Base-by-base conservation (phyloP, 1,140 invertebrate species). In the Pseudomyrmex gracilis region DNA sequence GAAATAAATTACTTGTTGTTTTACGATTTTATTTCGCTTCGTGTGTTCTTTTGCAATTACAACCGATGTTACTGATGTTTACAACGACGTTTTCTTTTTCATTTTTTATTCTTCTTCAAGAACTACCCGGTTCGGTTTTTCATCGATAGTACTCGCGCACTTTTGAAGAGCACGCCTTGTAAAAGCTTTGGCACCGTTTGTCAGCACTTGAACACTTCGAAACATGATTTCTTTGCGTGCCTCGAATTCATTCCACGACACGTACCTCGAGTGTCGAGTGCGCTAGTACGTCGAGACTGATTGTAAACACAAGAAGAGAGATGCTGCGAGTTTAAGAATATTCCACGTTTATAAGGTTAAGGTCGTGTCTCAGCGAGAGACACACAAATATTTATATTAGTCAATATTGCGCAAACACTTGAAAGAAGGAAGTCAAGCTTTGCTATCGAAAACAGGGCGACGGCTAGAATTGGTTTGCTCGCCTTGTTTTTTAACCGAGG, bases 361-460 rank as follows among this genome's bases (percentile, higher is more conserved):
- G 58, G 15, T 17, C 51, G 55, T 73, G 85, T 45, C 34, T 34
- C 86, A 76, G 49, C 34, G 22, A 60, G 60, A 66, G 66, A 60
- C 76, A 61, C 76, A 61, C 67, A 24, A 34, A 34, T 51, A 55
- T 64, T 51, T 51, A 10, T 74, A 45, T 58, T 58, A 89, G 80
- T 89, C 84, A 89, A 88, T 84, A 88, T 67, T 83, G 63, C 67
- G 83, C 67, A 58, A 71, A 49, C 57, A 82, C 10, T 53, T 34
- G 7, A 34, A 34, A 45, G 24, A 67, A 68, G 77, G 24, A 76
- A 88, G 87, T 86, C 87, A 88, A 89, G 87, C 87, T 88, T 88
- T 88, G 87, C 73, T 51, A 13, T 61, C 57, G 51, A 73, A n/a
- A 55, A 34, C 53, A 68, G 61, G 55, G 49, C 73, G 73, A 58